phyloP scores from a whole-genome alignment of 1,140 invertebrate genomes.

The Drosophila asahinai region DNA sequence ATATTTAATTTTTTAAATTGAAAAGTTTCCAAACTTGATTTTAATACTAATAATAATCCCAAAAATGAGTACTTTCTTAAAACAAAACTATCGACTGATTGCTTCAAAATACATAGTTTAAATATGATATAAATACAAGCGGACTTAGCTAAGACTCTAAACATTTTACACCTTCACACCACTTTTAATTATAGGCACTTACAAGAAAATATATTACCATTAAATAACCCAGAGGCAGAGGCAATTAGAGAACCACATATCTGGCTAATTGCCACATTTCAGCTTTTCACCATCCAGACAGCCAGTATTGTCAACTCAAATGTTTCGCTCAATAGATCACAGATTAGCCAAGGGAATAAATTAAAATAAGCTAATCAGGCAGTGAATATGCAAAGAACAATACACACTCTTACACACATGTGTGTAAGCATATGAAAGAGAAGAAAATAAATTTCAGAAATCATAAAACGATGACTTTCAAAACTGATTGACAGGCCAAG shows the following conservation, averaged over 20 bases:
- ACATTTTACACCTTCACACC: constrained; percentile 1
- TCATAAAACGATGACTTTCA: constrained; percentile 69
- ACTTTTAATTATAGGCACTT: not conserved
- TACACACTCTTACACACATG: constrained; percentile 13
- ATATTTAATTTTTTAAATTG: too few relatives aligned
- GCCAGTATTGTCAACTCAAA: constrained; percentile 42
- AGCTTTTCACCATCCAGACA: constrained; percentile 21
- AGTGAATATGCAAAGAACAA: constrained; percentile 13
- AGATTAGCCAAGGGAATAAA: constrained; percentile 47
- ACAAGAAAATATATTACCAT: not conserved
- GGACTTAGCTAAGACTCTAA: too few relatives aligned
- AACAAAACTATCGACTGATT: not conserved
- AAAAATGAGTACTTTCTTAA: too few relatives aligned
- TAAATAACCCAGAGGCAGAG: not conserved
- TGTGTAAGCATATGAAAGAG: constrained; percentile 11
- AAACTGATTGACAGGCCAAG: constrained; percentile 76
- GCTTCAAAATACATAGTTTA: not conserved
- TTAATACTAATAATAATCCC: too few relatives aligned
- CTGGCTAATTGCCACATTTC: constrained; percentile 43
- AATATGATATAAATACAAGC: not conserved
- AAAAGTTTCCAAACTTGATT: too few relatives aligned
- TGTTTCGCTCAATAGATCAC: constrained; percentile 49
- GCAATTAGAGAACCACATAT: constrained; percentile 24
- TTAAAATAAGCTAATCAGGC: constrained; percentile 57
- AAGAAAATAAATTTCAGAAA: constrained; percentile 40